phyloP scores from a whole-genome alignment of 2,888 invertebrate genomes.

The Siphlonurus alternatus region DNA sequence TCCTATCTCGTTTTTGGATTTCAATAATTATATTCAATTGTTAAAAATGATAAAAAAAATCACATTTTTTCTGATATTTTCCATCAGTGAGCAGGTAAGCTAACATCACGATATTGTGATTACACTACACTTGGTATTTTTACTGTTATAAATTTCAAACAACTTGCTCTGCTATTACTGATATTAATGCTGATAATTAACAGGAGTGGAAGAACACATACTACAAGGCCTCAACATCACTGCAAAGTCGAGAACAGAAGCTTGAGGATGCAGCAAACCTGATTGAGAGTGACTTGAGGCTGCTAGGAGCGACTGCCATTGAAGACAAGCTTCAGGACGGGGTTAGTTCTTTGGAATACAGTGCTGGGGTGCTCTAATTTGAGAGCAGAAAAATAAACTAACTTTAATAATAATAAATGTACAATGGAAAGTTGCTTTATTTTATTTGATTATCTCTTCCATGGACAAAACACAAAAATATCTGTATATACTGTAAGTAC shows the following conservation, averaged over 20 bases:
- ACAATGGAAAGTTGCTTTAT: neutral
- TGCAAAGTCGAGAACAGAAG: conserved; percentile 74
- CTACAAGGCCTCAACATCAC: conserved; percentile 65
- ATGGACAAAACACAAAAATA: too few species aligned
- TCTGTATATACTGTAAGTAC: too few species aligned
- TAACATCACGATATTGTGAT: too few species aligned
- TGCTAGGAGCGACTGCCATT: conserved; percentile 93
- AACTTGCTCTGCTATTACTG: too few species aligned
- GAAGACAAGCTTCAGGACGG: conserved; percentile 88
- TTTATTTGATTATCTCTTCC: neutral
- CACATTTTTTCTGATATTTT: too few species aligned
- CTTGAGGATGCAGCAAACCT: conserved; percentile 82
- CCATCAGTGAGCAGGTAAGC: too few species aligned
- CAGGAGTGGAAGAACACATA: conserved; percentile 73
- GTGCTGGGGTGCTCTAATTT: neutral
- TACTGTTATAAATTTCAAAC: too few species aligned
- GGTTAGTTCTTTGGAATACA: conserved; percentile 22
- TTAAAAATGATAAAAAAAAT: too few species aligned
- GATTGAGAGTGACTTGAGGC: conserved; percentile 73
- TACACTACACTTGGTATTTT: too few species aligned
- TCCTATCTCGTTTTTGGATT: too few species aligned
- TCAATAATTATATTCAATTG: too few species aligned
- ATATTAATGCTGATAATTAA: too few species aligned
- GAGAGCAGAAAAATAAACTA: neutral
- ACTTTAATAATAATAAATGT: neutral